Percentiles rank a stretch among this genome's conserved stretches.
Evolutionary conservation across 30 jellyfish, hydroid and myxozoan genomes (phyloP).

Genomic region (Aurelia aurita complex sp. Pacific): DNA sequence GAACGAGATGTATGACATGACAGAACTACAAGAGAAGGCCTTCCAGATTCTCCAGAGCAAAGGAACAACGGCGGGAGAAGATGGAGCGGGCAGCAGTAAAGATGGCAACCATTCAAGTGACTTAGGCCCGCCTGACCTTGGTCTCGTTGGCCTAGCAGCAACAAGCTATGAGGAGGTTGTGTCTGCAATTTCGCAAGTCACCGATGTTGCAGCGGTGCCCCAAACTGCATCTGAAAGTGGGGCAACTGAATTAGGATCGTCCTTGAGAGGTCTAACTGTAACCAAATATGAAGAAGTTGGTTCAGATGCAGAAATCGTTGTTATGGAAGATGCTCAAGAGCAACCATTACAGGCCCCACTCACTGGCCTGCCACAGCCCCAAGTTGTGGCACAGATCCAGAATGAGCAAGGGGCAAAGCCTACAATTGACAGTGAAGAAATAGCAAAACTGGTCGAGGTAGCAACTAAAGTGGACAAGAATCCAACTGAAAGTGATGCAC

Average conservation of each 20-base stretch:
- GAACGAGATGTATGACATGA: not conserved
- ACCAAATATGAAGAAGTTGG: constrained; percentile 19
- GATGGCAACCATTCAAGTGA: not conserved
- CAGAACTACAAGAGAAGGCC: constrained; percentile 17
- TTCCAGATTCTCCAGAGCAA: constrained; percentile 13
- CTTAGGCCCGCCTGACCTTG: constrained; percentile 36
- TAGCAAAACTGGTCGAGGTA: constrained; percentile 57
- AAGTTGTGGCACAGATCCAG: not conserved
- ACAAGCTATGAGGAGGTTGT: constrained; percentile 53
- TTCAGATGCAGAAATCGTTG: constrained; percentile 5
- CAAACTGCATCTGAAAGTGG: not conserved
- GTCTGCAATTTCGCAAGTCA: constrained; percentile 28
- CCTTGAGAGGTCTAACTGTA: not conserved
- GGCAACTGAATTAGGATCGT: not conserved
- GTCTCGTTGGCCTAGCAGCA: constrained; percentile 49
- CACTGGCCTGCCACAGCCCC: not conserved
- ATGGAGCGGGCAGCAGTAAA: constrained; percentile 9
- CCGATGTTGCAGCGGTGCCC: constrained; percentile 24
- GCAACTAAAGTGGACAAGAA: constrained; percentile 38
- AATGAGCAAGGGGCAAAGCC: not conserved
- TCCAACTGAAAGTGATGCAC: not conserved
- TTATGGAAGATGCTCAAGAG: constrained; percentile 8
- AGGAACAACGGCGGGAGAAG: constrained; percentile 5
- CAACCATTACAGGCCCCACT: not conserved
- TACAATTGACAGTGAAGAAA: constrained; percentile 51